phyloP scores from a whole-genome alignment of 1,140 invertebrate species.

The Portunus trituberculatus region DNA sequence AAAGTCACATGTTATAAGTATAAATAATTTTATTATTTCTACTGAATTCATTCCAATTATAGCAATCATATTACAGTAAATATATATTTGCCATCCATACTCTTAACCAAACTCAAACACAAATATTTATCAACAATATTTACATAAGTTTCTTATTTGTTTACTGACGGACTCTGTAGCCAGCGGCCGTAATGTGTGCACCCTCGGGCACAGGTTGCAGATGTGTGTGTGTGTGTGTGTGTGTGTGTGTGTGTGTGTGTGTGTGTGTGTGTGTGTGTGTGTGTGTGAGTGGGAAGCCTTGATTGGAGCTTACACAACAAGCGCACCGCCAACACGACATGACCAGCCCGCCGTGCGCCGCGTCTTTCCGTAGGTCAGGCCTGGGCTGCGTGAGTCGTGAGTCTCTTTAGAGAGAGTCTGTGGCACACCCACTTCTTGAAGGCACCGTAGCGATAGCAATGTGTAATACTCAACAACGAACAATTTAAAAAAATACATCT shows the following conservation, averaged over 20 bases:
- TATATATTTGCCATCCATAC: background rate
- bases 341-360: no score
- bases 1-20: background rate
- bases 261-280: slow-evolving; percentile 14
- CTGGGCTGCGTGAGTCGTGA: no score
- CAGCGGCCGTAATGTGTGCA: background rate
- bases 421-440: no score
- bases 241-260: slow-evolving; percentile 63
- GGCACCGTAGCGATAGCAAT: no score
- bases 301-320: background rate
- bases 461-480: no score
- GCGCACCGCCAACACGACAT: no score
- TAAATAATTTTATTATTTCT: background rate
- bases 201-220: background rate
- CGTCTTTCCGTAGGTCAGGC: no score
- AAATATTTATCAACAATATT: slow-evolving; percentile 21
- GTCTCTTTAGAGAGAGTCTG: no score
- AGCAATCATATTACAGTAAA: background rate
- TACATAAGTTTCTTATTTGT: background rate
- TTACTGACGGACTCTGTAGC: background rate
- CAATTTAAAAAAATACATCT: no score
- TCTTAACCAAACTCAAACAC: background rate
- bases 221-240: slow-evolving; percentile 52
- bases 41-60: background rate
- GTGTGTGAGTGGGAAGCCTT: slow-evolving; percentile 37